Evolutionary conservation across 1,140 invertebrate genomes (phyloP), one percentile per base, ranked within the genome.

Genomic region (Holcopasites calliopsidis): DNA sequence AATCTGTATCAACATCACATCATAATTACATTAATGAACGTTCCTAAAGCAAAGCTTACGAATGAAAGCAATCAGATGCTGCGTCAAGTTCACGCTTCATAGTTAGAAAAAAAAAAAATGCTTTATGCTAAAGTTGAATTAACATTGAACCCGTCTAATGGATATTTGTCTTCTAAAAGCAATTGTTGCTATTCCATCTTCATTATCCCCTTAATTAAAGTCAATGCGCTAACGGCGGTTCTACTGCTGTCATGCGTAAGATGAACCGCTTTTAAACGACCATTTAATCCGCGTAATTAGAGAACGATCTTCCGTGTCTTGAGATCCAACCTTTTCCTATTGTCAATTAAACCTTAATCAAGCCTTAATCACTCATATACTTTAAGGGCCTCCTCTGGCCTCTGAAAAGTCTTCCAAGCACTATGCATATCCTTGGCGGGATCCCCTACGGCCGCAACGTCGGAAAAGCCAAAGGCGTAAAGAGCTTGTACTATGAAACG

Each of bases 391-490:
- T 11, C 35, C 33, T 54, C 73, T 68, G 62, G 55, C 71, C 69
- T 82, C 77, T 79, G 79, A 85, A 82, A 86, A 79, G 69, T 76
- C 79, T 82, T 83, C 61, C 68, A 60, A 83, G 79, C 58, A 86
- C 87, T 88, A 85, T 87, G 77, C 82, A 84, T 82, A 87, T 87
- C 86, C 85, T 87, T 82, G 77, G 85, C 69, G 54, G 85, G 77
- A 85, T 85, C 71, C 77, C 85, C 76, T 78, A 83, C 86, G 66
- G 79, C 86, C 76, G 78, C 83, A 64, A 86, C 81, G 80, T 79
- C 82, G 77, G 76, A 83, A 85, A 85, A 86, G 86, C 84, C 83
- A 80, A 87, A 86, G 85, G 86, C 87, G 83, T 86, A 88, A 88
- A 88, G 87, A 86, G 83, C 77, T 82, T 77, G 82, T 85, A 76